Percentiles rank a stretch among this genome's conserved stretches.
Evolutionary conservation across 1,140 invertebrate species (phyloP).

Genomic region (Zaprionus camerounensis): DNA sequence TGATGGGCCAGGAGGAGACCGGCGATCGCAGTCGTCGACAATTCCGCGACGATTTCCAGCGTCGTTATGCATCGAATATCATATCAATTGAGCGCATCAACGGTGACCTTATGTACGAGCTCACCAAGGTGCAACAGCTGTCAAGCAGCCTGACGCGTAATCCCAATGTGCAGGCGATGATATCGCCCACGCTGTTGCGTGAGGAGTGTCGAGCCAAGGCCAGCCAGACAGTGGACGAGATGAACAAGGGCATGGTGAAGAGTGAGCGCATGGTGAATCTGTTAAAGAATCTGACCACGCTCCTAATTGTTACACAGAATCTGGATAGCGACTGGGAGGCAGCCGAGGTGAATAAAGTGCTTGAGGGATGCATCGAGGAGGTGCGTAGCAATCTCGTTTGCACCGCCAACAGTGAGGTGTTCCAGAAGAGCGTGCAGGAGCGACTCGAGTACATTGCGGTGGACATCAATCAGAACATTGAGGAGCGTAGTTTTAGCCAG

Average conservation of each 20-base stretch:
- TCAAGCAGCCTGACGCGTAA: slow-evolving; percentile 95
- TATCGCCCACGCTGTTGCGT: slow-evolving; percentile 93
- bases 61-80: slow-evolving; percentile 94
- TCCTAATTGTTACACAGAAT: slow-evolving; percentile 97
- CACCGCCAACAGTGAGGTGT: slow-evolving; percentile 91
- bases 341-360: slow-evolving; percentile 95
- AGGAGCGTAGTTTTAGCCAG: slow-evolving; percentile 43
- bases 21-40: slow-evolving; percentile 48
- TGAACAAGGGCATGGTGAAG: slow-evolving; percentile 88
- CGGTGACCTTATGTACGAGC: slow-evolving; percentile 92
- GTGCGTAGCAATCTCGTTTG: slow-evolving; percentile 91
- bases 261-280: slow-evolving; percentile 89
- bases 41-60: slow-evolving; percentile 92
- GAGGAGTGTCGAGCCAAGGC: slow-evolving; percentile 95
- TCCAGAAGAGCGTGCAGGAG: slow-evolving; percentile 95
- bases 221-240: slow-evolving; percentile 90
- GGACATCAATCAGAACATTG: slow-evolving; percentile 61
- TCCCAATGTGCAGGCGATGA: slow-evolving; percentile 93
- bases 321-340: slow-evolving; percentile 91
- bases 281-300: slow-evolving; percentile 94
- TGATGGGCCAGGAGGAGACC: slow-evolving; percentile 84
- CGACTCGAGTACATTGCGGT: slow-evolving; percentile 96
- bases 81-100: slow-evolving; percentile 97
- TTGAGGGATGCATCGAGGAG: slow-evolving; percentile 96
- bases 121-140: slow-evolving; percentile 93